Conservation (phyloP, 2,888 invertebrate genomes). For the Diplolepis rosae region DNA sequence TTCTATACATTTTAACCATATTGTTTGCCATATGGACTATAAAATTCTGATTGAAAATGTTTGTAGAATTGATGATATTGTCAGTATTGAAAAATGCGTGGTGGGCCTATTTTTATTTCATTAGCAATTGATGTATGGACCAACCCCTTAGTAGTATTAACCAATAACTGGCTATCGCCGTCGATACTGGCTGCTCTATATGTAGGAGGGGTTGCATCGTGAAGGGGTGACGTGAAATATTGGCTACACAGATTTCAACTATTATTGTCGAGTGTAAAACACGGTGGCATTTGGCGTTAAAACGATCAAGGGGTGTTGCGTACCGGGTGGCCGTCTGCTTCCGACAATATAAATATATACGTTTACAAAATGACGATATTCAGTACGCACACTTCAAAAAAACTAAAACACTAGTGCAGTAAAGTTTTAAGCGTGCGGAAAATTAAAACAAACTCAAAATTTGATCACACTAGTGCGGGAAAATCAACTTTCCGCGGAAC, state of each 20-base stretch:
- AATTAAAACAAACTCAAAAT: too few species aligned
- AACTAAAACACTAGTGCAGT: too few species aligned
- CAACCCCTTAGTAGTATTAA: constrained; percentile 38
- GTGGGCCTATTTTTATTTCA: constrained; percentile 41
- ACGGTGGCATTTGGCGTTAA: constrained; percentile 74
- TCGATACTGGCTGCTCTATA: constrained; percentile 48
- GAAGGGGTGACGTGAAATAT: constrained; percentile 71
- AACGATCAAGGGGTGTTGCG: constrained; percentile 66
- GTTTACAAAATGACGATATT: constrained; percentile 16
- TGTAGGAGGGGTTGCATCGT: constrained; percentile 43
- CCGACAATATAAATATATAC: constrained; percentile 57
- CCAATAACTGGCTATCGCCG: constrained; percentile 56
- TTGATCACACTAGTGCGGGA: too few species aligned
- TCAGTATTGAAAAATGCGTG: constrained; percentile 23
- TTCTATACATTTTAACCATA: background rate
- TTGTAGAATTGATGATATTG: constrained; percentile 24
- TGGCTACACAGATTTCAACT: constrained; percentile 73
- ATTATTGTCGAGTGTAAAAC: constrained; percentile 74
- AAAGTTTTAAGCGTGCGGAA: too few species aligned
- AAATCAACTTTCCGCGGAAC: too few species aligned
- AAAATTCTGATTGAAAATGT: constrained; percentile 21
- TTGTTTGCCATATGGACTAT: constrained; percentile 8
- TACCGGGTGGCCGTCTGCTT: constrained; percentile 51
- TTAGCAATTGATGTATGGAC: constrained; percentile 47
- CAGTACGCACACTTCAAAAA: too few species aligned